Evolutionary conservation across 1,140 invertebrate genomes (phyloP), one percentile per base, ranked within the genome.

Genomic region (Heterodera schachtii): DNA sequence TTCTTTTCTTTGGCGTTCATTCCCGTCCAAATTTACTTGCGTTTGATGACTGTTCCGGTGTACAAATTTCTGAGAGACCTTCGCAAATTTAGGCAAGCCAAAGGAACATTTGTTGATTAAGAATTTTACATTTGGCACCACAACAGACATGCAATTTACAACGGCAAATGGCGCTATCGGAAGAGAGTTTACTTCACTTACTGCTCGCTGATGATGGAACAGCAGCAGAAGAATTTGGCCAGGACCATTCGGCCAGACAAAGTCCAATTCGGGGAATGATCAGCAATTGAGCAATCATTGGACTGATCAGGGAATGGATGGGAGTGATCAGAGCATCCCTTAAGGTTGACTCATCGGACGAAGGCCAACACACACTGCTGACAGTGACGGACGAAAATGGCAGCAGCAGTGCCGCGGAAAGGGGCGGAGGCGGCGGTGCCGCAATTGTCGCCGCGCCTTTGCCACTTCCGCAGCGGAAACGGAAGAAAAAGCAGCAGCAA

Each of bases 141-240:
- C 47, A 52, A 64, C 74, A 87, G 87, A 81, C 67, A 78, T 41
- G 88, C 87, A 13, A 75, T 88, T 57, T 82, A 88, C 81, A 89
- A 89, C 75, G 87, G 84, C 16, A 78, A 82, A 57, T 88, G 87
- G 87, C 73, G 87, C 67, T 88, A 88, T 73, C 77, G 88, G n/a
- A 78, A 88, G 73, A 79, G 88, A 13, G 84, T 88, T 16, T 88
- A 88, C 75, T 88, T 88, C 79, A 86, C 87, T 13, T 88, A 88
- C 78, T 88, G 87, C 73, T 88, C 87, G 57, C 70, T 84, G 70
- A 78, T 78, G 77, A 78, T 78, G 77, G 77, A 78, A 31, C 52
- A 64, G 16, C 52, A 64, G 66, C 69, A 71, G 31, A 71, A 71
- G 69, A 46, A 71, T n/a, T 13, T 71, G 31, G 21, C 13, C 13